Percentiles rank a stretch among this genome's conserved stretches.
Evolutionary conservation across 2,113 vertebrate genomes (phyloP).

Genomic region (Atractosteus spatula): DNA sequence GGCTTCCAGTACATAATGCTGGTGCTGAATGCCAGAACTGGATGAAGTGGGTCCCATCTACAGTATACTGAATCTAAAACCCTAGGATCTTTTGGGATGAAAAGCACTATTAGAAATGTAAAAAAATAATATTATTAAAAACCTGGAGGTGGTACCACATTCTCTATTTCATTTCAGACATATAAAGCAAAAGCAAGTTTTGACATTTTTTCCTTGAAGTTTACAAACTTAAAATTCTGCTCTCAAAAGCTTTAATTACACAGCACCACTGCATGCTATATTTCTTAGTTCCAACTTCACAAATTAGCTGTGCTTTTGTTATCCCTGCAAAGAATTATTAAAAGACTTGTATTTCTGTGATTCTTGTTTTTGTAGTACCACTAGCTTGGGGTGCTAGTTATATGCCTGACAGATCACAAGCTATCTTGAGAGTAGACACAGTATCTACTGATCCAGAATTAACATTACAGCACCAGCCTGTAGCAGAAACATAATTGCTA

Average conservation of each 20-base stretch:
- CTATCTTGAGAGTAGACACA: constrained; percentile 23
- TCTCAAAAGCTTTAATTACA: constrained; percentile 63
- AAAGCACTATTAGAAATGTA: no score
- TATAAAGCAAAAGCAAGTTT: no score
- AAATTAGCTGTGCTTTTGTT: constrained; percentile 48
- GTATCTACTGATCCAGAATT: constrained; percentile 28
- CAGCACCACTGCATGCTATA: constrained; percentile 36
- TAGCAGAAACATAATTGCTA: no score
- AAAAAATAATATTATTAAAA: no score
- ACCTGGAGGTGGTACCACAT: no score
- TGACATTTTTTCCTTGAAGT: no score
- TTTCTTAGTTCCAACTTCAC: constrained; percentile 21
- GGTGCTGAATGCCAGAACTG: no score
- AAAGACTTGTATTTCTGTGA: constrained; percentile 12
- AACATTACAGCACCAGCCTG: constrained; percentile 3
- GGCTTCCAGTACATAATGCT: no score
- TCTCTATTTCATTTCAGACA: no score
- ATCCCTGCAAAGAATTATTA: constrained; percentile 30
- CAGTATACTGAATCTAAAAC: no score
- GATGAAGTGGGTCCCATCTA: no score
- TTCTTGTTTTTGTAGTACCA: constrained; percentile 31
- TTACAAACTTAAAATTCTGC: constrained; percentile 48
- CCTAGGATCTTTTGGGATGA: no score
- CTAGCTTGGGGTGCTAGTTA: constrained; percentile 27
- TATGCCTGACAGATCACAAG: constrained; percentile 25